Percentiles rank a stretch among this genome's conserved stretches.
phyloP scores from a whole-genome alignment of 2,888 invertebrate species.

The Drosophila austrosaltans region DNA sequence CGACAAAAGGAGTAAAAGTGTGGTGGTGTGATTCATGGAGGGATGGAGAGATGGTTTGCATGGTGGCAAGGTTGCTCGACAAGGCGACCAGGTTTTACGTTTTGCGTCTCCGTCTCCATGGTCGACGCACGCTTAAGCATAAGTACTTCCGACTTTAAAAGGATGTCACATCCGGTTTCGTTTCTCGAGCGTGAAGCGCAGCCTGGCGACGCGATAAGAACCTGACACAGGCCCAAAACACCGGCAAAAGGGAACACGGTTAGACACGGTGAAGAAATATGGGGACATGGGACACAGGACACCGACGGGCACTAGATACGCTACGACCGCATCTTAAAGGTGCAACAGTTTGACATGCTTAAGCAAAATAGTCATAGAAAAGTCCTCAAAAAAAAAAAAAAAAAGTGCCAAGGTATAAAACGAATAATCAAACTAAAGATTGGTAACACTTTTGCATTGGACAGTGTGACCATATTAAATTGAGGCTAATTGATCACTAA shows the following conservation, averaged over 20 bases:
- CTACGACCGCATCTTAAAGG: slow-evolving; percentile 43
- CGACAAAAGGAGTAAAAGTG: slow-evolving; percentile 41
- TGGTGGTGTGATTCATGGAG: slow-evolving; percentile 11
- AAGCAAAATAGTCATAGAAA: slow-evolving; percentile 12
- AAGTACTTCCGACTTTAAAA: slow-evolving; percentile 84
- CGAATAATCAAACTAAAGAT: no score
- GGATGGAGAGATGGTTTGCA: background rate
- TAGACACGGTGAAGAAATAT: background rate
- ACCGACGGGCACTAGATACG: background rate
- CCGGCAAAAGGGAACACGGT: slow-evolving; percentile 2
- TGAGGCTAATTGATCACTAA: no score
- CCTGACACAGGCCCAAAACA: slow-evolving; percentile 21
- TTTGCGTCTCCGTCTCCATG: slow-evolving; percentile 27
- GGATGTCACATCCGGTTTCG: slow-evolving; percentile 83
- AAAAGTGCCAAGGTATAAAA: no score
- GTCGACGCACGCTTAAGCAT: slow-evolving; percentile 80
- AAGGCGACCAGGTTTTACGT: slow-evolving; percentile 15
- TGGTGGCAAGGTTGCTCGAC: slow-evolving; percentile 19
- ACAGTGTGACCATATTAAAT: no score
- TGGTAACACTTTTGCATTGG: no score
- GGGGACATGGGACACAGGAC: background rate
- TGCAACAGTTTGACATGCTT: slow-evolving; percentile 54
- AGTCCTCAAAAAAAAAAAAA: no score
- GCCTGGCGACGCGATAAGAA: slow-evolving; percentile 75
- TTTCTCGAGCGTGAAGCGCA: slow-evolving; percentile 74